Conservation (phyloP, 1,140 invertebrate genomes). For the Tribolium madens region DNA sequence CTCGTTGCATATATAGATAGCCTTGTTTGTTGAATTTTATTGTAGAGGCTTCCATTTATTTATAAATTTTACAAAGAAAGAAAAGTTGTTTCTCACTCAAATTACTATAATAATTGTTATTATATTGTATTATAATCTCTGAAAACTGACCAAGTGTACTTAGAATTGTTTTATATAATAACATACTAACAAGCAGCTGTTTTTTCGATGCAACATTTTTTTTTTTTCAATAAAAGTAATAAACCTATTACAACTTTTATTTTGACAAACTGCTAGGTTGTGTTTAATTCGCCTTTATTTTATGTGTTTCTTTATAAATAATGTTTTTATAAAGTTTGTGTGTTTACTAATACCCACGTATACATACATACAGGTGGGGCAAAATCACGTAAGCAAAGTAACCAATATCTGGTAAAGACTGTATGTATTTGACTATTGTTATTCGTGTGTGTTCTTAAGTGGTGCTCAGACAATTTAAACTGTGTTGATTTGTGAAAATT, state of each 20-base stretch:
- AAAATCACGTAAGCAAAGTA: constrained; percentile 67
- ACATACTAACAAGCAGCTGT: constrained; percentile 62
- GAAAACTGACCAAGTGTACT: constrained; percentile 61
- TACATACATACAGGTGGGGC: constrained; percentile 67
- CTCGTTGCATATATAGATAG: constrained; percentile 63
- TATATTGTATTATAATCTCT: constrained; percentile 48
- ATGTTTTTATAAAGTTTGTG: constrained; percentile 60
- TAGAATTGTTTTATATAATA: constrained; percentile 62
- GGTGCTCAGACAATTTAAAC: constrained; percentile 66
- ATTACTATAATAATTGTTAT: constrained; percentile 53
- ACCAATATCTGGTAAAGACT: constrained; percentile 66
- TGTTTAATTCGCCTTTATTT: constrained; percentile 61
- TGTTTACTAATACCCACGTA: constrained; percentile 67
- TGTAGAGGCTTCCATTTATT: constrained; percentile 63
- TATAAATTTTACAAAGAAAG: constrained; percentile 47
- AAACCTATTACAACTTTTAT: constrained; percentile 58
- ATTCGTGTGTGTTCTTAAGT: constrained; percentile 66
- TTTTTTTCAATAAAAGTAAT: constrained; percentile 60
- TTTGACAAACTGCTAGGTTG: constrained; percentile 61
- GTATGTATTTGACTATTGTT: constrained; percentile 67
- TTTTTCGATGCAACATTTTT: constrained; percentile 52
- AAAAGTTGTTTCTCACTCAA: constrained; percentile 55
- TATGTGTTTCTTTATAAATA: constrained; percentile 58
- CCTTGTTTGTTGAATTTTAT: constrained; percentile 62
- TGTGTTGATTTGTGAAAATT: constrained; percentile 65